Percentiles rank a stretch among this genome's conserved stretches.
Evolutionary conservation across 1,140 invertebrate species (phyloP).

Genomic region (Frieseomelitta varia): DNA sequence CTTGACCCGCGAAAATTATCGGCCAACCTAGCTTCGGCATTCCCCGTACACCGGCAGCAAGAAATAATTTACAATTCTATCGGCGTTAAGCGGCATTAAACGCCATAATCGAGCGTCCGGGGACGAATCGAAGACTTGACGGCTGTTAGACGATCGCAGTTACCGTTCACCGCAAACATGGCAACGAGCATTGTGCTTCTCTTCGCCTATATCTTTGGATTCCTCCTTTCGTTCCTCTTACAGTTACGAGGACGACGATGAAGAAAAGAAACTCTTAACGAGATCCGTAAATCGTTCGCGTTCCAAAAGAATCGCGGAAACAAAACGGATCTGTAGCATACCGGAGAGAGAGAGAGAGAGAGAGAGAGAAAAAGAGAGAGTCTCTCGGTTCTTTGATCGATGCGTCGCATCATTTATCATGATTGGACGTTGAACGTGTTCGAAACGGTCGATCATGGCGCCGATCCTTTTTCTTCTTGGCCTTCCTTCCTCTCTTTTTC

Average conservation of each 20-base stretch:
- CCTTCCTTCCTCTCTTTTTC: not conserved
- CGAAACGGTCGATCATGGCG: conserved; percentile 4
- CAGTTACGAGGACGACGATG: not conserved
- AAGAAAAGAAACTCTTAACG: conserved; percentile 52
- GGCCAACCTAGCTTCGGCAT: conserved; percentile 8
- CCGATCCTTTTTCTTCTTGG: not conserved
- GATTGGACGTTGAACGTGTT: conserved; percentile 31
- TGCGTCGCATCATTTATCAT: conserved; percentile 57
- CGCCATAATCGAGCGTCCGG: conserved; percentile 19
- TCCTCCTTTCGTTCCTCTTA: not conserved
- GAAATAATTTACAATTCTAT: conserved; percentile 58
- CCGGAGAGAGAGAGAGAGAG: not conserved
- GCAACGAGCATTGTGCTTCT: conserved; percentile 46
- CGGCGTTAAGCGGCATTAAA: conserved; percentile 43
- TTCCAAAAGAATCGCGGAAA: conserved; percentile 58
- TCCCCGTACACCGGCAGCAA: conserved; percentile 36
- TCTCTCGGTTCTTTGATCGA: conserved; percentile 38
- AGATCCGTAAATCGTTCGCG: conserved; percentile 58
- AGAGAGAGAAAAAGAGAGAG: conserved; percentile 1
- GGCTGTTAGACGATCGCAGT: conserved; percentile 58
- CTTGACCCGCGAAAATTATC: conserved; percentile 35
- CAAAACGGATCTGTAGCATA: conserved; percentile 33
- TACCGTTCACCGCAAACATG: conserved; percentile 66
- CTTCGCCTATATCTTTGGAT: conserved; percentile 4
- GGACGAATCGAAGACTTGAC: conserved; percentile 49